Conservation (phyloP, 2,888 invertebrate species). For the Calephelis perditalis region DNA sequence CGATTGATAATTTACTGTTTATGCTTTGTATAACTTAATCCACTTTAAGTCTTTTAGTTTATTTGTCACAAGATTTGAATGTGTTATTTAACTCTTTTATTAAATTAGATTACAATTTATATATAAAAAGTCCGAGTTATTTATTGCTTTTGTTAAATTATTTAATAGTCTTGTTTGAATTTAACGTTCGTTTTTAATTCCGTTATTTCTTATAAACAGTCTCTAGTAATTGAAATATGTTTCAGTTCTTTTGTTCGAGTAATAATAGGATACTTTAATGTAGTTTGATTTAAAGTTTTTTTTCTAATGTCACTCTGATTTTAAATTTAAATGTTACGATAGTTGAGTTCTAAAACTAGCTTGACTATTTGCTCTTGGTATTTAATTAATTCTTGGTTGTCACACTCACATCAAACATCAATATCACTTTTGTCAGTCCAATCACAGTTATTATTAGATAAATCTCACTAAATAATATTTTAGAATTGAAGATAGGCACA, state of each 20-base stretch:
- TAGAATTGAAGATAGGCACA: conserved; percentile 70
- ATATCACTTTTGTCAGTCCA: conserved; percentile 56
- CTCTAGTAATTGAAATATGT: background rate
- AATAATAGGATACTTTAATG: background rate
- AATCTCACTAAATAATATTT: conserved; percentile 55
- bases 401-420: conserved; percentile 37
- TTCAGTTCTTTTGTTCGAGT: background rate
- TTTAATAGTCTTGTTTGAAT: background rate
- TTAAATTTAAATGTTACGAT: background rate
- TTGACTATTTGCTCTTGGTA: conserved; percentile 35
- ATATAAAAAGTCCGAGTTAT: background rate
- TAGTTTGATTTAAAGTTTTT: background rate
- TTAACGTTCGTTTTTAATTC: background rate
- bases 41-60: conserved; percentile 6
- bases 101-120: background rate
- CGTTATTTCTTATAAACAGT: background rate
- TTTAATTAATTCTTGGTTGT: conserved; percentile 21
- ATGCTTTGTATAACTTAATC: conserved; percentile 10
- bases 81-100: background rate
- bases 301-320: background rate
- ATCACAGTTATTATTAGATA: conserved; percentile 61
- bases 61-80: conserved; percentile 3
- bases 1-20: conserved; percentile 1
- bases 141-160: background rate
- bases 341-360: conserved; percentile 43